Conservation (phyloP, 2,888 invertebrate genomes). For the Hydroisotoma schaefferi region DNA sequence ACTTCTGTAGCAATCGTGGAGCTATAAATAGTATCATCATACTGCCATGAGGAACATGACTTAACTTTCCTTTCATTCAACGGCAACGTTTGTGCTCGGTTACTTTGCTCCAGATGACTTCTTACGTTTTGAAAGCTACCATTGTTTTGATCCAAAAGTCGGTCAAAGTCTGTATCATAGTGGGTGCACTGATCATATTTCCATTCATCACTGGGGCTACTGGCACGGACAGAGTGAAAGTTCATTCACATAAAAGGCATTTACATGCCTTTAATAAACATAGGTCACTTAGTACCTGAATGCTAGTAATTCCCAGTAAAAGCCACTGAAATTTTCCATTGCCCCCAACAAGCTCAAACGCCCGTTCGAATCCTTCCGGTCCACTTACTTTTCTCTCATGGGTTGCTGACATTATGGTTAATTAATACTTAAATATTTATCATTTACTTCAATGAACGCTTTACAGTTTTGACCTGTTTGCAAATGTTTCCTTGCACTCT, state of each 20-base stretch:
- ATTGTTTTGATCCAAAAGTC: not conserved
- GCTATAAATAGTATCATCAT: constrained; percentile 26
- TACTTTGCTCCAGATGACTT: too few species aligned
- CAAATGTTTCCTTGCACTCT: too few species aligned
- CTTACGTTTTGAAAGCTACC: not conserved
- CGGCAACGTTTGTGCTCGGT: too few species aligned
- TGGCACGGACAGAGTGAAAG: not conserved
- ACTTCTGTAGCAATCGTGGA: constrained; percentile 32
- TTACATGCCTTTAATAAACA: not conserved
- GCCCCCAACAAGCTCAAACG: constrained; percentile 40
- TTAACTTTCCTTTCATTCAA: not conserved
- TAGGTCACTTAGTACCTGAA: constrained; percentile 5
- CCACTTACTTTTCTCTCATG: not conserved
- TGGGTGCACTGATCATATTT: constrained; percentile 8
- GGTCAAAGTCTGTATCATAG: constrained; percentile 9
- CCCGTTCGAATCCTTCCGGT: constrained; percentile 36
- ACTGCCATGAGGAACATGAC: constrained; percentile 24
- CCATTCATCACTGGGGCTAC: not conserved
- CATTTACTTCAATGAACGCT: too few species aligned
- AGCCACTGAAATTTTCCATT: constrained; percentile 37
- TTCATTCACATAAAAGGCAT: not conserved
- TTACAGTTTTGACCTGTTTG: too few species aligned
- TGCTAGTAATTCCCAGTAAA: constrained; percentile 22
- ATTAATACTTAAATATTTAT: not conserved
- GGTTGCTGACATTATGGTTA: not conserved